phyloP scores from a whole-genome alignment of 92 coral and sea anemone genomes.

The Chrysogorgia sp. region DNA sequence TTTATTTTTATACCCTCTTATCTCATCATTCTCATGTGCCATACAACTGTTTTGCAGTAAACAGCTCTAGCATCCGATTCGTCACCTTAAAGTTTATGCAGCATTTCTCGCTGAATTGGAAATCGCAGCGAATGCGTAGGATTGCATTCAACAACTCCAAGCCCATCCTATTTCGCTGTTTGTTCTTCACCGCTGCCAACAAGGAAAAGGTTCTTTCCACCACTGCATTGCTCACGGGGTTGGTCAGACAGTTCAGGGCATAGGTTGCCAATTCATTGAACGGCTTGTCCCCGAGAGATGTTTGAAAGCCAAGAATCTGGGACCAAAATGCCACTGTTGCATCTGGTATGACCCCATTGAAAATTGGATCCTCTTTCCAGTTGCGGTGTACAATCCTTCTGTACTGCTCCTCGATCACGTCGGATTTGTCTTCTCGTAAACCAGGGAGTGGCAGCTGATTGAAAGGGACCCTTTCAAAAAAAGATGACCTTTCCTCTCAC shows the following conservation, averaged over 20 bases:
- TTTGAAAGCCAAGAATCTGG: neutral
- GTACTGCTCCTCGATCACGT: slow-evolving; percentile 31
- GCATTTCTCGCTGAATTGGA: slow-evolving; percentile 14
- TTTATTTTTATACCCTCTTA: too few species aligned
- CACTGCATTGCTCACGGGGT: too few species aligned
- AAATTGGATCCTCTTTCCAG: slow-evolving; percentile 34
- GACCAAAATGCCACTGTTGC: neutral
- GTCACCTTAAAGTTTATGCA: slow-evolving; percentile 28
- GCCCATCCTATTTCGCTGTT: slow-evolving; percentile 9
- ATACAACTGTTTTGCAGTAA: slow-evolving; percentile 7
- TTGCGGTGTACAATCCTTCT: neutral
- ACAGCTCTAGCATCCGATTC: slow-evolving; percentile 13
- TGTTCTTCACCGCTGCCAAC: slow-evolving; percentile 27
- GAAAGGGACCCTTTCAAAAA: slow-evolving; percentile 13
- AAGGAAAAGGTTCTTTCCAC: slow-evolving; percentile 13
- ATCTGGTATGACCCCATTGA: slow-evolving; percentile 20
- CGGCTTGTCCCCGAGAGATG: slow-evolving; percentile 21
- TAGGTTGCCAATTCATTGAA: slow-evolving; percentile 1
- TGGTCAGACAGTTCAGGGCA: too few species aligned
- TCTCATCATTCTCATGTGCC: neutral
- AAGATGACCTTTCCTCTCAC: too few species aligned
- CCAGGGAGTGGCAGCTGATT: too few species aligned
- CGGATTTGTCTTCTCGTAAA: neutral
- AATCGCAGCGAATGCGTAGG: neutral
- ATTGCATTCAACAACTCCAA: slow-evolving; percentile 28